Conservation (phyloP, 2,888 invertebrate species). For the Mechanitis mazaeus region DNA sequence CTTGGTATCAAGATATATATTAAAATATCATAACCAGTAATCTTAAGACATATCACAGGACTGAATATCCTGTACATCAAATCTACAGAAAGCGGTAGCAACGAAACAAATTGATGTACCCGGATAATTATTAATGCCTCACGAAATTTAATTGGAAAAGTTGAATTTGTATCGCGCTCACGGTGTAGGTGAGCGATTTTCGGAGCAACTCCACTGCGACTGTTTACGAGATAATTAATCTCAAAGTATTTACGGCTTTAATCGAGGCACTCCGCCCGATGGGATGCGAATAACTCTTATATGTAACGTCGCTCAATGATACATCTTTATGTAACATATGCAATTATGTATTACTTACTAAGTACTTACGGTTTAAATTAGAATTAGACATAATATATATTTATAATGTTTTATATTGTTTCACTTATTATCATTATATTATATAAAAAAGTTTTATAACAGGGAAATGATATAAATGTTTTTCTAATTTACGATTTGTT, state of each 20-base stretch:
- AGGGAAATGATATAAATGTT: too few relatives aligned
- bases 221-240: constrained; percentile 78
- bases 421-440: too few relatives aligned
- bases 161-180: constrained; percentile 76
- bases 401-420: too few relatives aligned
- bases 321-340: constrained; percentile 14
- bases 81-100: constrained; percentile 55
- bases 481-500: too few relatives aligned
- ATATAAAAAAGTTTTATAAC: too few relatives aligned
- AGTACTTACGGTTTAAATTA: constrained; percentile 6
- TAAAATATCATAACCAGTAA: not conserved
- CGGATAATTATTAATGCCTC: constrained; percentile 79
- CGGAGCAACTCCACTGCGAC: constrained; percentile 58
- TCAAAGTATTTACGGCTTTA: constrained; percentile 77
- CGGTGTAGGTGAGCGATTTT: constrained; percentile 75
- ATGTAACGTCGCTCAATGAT: constrained; percentile 53
- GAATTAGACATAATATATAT: not conserved
- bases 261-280: constrained; percentile 69
- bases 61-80: constrained; percentile 33
- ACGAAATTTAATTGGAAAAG: constrained; percentile 79
- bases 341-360: not conserved
- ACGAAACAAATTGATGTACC: constrained; percentile 78
- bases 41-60: constrained; percentile 37
- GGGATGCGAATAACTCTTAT: constrained; percentile 72
- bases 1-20: too few relatives aligned